phyloP scores from a whole-genome alignment of 1,140 invertebrate species.

The Drosophila subobscura region DNA sequence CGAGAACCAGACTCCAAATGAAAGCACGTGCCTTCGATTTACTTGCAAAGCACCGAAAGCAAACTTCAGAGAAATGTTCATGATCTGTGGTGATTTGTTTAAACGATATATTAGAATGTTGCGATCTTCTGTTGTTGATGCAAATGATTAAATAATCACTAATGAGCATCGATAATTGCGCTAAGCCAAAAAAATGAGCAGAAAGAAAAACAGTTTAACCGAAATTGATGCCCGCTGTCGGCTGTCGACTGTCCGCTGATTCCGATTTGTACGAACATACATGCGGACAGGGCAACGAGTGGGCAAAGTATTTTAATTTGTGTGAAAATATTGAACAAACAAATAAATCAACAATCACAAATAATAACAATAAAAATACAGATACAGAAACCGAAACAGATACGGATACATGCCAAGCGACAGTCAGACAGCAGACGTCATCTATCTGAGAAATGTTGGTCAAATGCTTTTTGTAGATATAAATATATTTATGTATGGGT shows the following conservation, averaged over 20 bases:
- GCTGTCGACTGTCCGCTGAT: conserved; percentile 17
- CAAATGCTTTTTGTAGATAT: conserved; percentile 58
- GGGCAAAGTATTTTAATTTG: conserved; percentile 77
- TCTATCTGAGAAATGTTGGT: conserved; percentile 71
- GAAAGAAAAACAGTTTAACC: conserved; percentile 33
- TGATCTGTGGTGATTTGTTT: conserved; percentile 53
- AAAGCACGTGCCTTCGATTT: background rate
- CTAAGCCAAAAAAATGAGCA: conserved; percentile 56
- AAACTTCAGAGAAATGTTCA: conserved; percentile 19
- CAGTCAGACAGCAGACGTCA: conserved; percentile 37
- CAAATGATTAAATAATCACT: conserved; percentile 77
- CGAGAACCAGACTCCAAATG: no score
- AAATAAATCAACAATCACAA: conserved; percentile 76
- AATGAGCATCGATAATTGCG: conserved; percentile 75
- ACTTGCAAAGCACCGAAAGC: background rate
- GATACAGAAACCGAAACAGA: conserved; percentile 14
- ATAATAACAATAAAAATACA: conserved; percentile 70
- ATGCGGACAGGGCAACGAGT: conserved; percentile 49
- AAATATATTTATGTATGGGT: conserved; percentile 5
- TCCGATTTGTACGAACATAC: conserved; percentile 15
- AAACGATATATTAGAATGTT: conserved; percentile 57
- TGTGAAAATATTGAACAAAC: conserved; percentile 78
- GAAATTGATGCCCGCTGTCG: conserved; percentile 19
- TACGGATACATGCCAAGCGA: conserved; percentile 15
- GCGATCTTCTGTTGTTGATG: conserved; percentile 34